Evolutionary conservation across 1,140 invertebrate species (phyloP), one percentile per base, ranked within the genome.

Genomic region (Bombyx mandarina): DNA sequence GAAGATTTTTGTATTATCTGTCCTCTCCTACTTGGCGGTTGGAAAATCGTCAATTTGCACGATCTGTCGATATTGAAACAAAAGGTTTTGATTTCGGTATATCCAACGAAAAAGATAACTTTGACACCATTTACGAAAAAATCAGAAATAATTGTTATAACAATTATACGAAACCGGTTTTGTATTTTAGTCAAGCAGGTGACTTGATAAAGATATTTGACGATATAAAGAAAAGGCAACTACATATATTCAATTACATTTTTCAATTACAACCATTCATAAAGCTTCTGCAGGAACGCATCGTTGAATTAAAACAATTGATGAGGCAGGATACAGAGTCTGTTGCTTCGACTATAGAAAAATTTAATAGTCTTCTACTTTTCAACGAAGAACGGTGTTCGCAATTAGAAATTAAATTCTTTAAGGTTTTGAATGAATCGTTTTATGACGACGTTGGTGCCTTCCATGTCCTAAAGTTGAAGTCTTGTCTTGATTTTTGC

Each of bases 1-100:
- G 92, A 56, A 88, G 89, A 65, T 92, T 92, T 76, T 77, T 93
- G n/a, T 91, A 89, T 69, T 88, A 90, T 63, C 69, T 92, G 5
- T 90, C 91, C 44, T 90, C 91, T n/a, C 84, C 89, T 45, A 74
- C 71, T 8, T 91, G 90, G 90, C 82, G 88, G 8, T 66, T 69
- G 26, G 70, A 83, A 54, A 76, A 90, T 44, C 79, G 83, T 61
- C 73, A 82, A 50, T 86, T 86, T 62, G 83, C 83, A 10, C 71
- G 60, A 46, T 85, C 82, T 6, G 56, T 81, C 9, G 83, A 86
- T 67, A 85, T 86, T 58, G 79, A 83, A 73, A 73, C 69, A 1
- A 81, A 71, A 58, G 83, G 83, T 12, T 86, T 86, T 65, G 80
- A 85, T 70, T 76, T 75, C 60, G 73, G 73, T 12, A 65, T 65